Evolutionary conservation across 2,888 invertebrate genomes (phyloP).

Genomic region (Galeruca laticollis): DNA sequence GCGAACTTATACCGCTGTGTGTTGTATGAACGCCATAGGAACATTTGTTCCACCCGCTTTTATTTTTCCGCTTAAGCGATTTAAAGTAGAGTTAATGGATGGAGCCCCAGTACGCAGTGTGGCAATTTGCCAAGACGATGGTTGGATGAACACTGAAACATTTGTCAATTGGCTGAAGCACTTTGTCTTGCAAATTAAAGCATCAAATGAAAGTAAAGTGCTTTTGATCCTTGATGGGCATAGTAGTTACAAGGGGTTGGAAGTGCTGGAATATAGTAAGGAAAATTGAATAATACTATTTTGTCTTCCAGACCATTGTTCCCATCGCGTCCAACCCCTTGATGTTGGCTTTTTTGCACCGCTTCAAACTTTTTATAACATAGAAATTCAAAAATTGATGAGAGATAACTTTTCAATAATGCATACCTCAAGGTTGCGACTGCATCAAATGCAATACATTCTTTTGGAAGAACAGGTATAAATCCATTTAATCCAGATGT

Average conservation of each 20-base stretch:
- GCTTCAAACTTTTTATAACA: no score
- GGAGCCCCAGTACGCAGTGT: slow-evolving; percentile 59
- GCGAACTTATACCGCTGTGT: slow-evolving; percentile 58
- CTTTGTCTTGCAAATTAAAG: slow-evolving; percentile 21
- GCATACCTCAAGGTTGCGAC: no score
- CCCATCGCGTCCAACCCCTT: no score
- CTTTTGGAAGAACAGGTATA: slow-evolving; percentile 42
- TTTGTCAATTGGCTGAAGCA: slow-evolving; percentile 50
- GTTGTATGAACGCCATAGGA: slow-evolving; percentile 58
- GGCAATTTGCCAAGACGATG: slow-evolving; percentile 53
- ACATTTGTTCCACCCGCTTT: slow-evolving; percentile 60
- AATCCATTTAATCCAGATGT: slow-evolving; percentile 44
- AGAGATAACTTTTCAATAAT: no score
- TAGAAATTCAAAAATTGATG: no score
- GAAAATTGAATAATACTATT: slow-evolving; percentile 37
- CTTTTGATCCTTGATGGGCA: slow-evolving; percentile 58
- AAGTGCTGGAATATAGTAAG: slow-evolving; percentile 35
- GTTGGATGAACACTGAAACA: slow-evolving; percentile 57
- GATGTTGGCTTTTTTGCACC: no score
- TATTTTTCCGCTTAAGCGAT: slow-evolving; percentile 60
- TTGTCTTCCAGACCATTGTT: no score
- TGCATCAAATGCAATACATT: no score
- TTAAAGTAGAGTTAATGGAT: slow-evolving; percentile 54
- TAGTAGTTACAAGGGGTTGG: slow-evolving; percentile 48
- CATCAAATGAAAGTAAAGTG: slow-evolving; percentile 47